Evolutionary conservation across 2,113 vertebrate species (phyloP), one percentile per base, ranked within the genome.

Genomic region (Scartelaos histophorus): DNA sequence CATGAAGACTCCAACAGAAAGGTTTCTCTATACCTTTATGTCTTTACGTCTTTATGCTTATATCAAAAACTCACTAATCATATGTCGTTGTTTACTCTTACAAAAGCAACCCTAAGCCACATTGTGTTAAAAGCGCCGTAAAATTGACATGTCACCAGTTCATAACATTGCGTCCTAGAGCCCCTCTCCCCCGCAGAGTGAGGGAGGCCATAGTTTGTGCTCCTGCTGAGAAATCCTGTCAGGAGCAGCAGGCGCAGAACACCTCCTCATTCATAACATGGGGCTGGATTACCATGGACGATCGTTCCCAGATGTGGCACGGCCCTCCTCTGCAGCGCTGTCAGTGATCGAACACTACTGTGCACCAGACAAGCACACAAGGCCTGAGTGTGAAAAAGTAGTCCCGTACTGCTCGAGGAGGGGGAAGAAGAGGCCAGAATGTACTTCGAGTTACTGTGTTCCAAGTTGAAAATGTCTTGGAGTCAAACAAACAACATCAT

Each of bases 231-330:
- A 76, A 64, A 69, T 81, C 82, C 75, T 75, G 85, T 89, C 88
- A 79, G 49, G 58, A 58, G 71, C 76, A 88, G 85, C 76, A 86
- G 71, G 79, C 71, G 71, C 67, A 77, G 81, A 70, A 76, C 89
- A 92, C 90, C 86, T 84, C 86, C 90, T 90, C 90, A 84, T 84
- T 88, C 87, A 90, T 84, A 91, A 89, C 88, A 87, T 86, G 87
- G 54, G 57, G 83, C 71, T 68, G 88, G 88, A 92, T 91, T 91
- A 92, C 85, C 91, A 84, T 91, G 87, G 91, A n/a, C 92, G 90
- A 93, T 93, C 91, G 92, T 91, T 93, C 90, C 93, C 92, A 93
- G 90, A 93, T 93, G 93, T 83, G 87, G 88, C 90, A 93, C 88
- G 91, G 84, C 83, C 81, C 89, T 88, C 78, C 78, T 54, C 87